phyloP scores from a whole-genome alignment of 2,888 invertebrate genomes.

The Diplazon laetatorius region DNA sequence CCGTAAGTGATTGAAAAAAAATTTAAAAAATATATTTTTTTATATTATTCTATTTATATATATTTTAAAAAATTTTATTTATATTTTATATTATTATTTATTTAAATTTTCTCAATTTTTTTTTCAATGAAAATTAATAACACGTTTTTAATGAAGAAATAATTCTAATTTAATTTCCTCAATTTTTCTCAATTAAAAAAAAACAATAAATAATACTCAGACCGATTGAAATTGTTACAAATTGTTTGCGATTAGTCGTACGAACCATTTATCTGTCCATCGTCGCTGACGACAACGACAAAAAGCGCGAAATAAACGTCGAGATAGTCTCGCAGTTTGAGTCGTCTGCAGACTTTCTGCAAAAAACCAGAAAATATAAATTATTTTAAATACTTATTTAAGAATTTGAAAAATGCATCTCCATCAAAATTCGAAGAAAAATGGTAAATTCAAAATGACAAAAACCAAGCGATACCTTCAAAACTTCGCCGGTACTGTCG shows the following conservation, averaged over 20 bases:
- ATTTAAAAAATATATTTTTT: too few relatives aligned
- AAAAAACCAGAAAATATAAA: slow-evolving; percentile 68
- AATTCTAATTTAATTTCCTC: too few relatives aligned
- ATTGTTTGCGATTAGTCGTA: slow-evolving; percentile 33
- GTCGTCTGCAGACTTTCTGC: slow-evolving; percentile 91
- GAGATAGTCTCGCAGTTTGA: slow-evolving; percentile 91
- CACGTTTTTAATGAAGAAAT: too few relatives aligned
- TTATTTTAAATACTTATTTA: background rate
- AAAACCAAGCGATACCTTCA: slow-evolving; percentile 87
- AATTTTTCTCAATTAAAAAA: slow-evolving; percentile 43
- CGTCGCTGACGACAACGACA: slow-evolving; percentile 90
- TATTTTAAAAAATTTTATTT: background rate
- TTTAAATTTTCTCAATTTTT: too few relatives aligned
- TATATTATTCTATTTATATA: slow-evolving; percentile 25
- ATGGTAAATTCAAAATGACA: too few relatives aligned
- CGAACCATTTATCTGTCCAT: slow-evolving; percentile 87
- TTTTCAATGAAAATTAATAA: too few relatives aligned
- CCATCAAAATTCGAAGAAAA: too few relatives aligned
- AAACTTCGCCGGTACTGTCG: slow-evolving; percentile 92
- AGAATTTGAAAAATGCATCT: too few relatives aligned
- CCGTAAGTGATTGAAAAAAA: background rate
- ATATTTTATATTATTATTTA: too few relatives aligned
- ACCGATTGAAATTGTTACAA: background rate
- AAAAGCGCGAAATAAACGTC: slow-evolving; percentile 95
- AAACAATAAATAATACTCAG: background rate